Evolutionary conservation across 1,140 invertebrate species (phyloP).

Genomic region (Ridgeia piscesae): DNA sequence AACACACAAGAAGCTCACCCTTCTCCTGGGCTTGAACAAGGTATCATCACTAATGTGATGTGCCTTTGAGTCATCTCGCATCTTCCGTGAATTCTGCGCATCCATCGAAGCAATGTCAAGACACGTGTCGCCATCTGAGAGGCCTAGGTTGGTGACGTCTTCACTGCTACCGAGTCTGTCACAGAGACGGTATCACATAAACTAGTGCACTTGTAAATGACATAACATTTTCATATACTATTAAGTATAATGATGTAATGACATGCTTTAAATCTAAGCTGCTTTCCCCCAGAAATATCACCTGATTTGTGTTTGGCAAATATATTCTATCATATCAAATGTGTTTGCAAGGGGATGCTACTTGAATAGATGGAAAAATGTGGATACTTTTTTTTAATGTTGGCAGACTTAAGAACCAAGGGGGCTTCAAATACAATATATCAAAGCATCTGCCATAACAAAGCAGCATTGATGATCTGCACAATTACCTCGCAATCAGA

Average conservation of each 20-base stretch:
- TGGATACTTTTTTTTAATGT: no score
- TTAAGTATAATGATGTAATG: background rate
- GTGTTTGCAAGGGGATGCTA: no score
- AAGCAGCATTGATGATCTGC: background rate
- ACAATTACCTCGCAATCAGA: background rate
- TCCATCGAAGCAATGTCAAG: constrained; percentile 91
- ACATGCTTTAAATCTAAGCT: background rate
- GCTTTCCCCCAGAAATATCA: no score
- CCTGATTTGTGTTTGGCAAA: no score
- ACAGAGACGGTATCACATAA: background rate
- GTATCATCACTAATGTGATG: constrained; percentile 92
- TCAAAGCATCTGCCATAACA: background rate
- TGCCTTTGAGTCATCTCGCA: constrained; percentile 87
- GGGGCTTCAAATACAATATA: no score
- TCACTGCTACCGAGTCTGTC: background rate
- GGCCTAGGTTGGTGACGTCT: background rate
- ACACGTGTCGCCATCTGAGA: constrained; percentile 9
- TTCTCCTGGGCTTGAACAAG: constrained; percentile 82
- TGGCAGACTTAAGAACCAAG: no score
- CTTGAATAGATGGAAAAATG: no score
- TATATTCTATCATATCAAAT: no score
- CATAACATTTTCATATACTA: background rate
- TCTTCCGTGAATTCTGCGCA: constrained; percentile 87
- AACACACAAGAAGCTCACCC: constrained; percentile 62
- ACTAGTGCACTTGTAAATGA: background rate